Base-by-base conservation (phyloP, 2,113 vertebrate genomes). In the Trogon melanurus region DNA sequence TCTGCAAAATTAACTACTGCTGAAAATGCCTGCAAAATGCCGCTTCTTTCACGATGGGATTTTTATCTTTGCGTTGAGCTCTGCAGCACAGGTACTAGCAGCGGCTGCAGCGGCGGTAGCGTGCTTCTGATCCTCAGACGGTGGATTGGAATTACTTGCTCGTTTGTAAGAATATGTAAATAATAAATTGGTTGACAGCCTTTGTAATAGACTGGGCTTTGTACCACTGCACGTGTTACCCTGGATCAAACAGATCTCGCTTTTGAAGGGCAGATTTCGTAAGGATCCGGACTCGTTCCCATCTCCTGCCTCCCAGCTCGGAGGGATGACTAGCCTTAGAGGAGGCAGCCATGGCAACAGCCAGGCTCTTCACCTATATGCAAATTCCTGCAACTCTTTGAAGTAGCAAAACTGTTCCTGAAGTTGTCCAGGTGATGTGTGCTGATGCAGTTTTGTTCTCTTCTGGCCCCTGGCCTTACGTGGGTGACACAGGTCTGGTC, bases 261-360 rank as follows among this genome's bases (percentile, higher is more conserved):
- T 88, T 93, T 32, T 51, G 36, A 89, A 76, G 51, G 0, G 4
- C 27, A 82, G 9, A 56, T 88, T 94, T 79, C 32, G 91, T 87
- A 45, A 3, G 0, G 50, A 32, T 57, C 76, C 41, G 41, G 41
- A 41, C 41, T 48, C 5, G 0, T 16, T 56, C 30, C 57, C 27
- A 6, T n/a, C 45, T 73, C 47, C 34, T 48, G 27, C 25, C 41
- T 85, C 45, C 5, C 15, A 89, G 66, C 53, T 93, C 41, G 13
- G 41, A 76, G 90, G 25, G 27, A 27, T 36, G 30, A 18, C 27
- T 38, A 13, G 3, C 20, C 61, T 71, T 82, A 69, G 70, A 79
- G 79, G 41, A 70, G 58, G 74, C 19, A 82, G 36, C 70, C 67
- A 47, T 92, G 81, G 84, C 65, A 96, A 81, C 78, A 38, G 30